phyloP scores from a whole-genome alignment of 2,113 vertebrate genomes.

The Vidua chalybeata region DNA sequence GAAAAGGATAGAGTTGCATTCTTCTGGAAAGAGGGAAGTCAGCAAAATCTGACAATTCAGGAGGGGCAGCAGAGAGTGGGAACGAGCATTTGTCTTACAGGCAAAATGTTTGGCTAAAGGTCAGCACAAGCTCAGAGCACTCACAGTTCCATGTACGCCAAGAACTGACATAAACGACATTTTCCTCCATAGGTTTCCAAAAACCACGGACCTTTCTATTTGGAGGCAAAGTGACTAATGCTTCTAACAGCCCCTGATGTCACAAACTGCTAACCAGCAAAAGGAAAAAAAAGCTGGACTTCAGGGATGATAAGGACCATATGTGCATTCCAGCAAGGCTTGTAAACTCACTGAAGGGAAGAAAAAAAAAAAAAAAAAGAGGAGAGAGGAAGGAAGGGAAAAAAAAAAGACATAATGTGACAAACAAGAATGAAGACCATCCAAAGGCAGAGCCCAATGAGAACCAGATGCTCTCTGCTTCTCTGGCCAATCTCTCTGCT shows the following conservation, averaged over 20 bases:
- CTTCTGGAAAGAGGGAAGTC: constrained; percentile 7
- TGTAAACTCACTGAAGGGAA: constrained; percentile 1
- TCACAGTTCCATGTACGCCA: constrained; percentile 9
- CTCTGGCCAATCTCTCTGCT: neutral
- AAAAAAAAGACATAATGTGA: neutral
- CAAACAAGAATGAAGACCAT: constrained; percentile 57
- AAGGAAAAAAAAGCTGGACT: neutral
- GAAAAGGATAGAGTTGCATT: neutral
- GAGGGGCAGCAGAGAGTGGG: neutral
- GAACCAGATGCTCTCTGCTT: constrained; percentile 61
- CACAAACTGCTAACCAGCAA: constrained; percentile 65
- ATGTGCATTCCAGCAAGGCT: constrained; percentile 73
- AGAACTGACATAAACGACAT: constrained; percentile 45
- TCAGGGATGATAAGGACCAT: constrained; percentile 67
- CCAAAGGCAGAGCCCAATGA: constrained; percentile 27
- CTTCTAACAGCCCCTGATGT: constrained; percentile 37
- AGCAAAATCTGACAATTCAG: constrained; percentile 5
- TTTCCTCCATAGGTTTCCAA: constrained; percentile 50
- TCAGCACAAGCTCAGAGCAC: constrained; percentile 33
- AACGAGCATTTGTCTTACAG: constrained; percentile 36
- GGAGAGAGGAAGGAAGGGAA: neutral
- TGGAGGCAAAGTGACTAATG: constrained; percentile 55
- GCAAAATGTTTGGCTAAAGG: constrained; percentile 53
- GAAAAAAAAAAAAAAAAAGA: neutral
- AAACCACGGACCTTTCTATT: constrained; percentile 44